Evolutionary conservation across 92 coral and sea anemone species (phyloP).

Genomic region (Porites lobata): DNA sequence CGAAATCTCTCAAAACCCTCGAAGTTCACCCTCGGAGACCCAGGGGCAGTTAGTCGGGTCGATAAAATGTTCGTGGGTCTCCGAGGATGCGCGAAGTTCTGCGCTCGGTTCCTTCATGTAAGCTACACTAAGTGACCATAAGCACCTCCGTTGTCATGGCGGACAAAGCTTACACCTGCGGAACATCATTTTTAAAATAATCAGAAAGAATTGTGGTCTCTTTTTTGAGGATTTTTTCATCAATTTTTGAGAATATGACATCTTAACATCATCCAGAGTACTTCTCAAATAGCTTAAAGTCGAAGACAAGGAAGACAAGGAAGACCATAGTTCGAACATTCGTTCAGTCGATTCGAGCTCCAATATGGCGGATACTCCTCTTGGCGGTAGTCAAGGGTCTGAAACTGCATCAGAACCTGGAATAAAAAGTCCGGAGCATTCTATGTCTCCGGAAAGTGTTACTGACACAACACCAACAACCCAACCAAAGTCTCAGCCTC

Average conservation of each 20-base stretch:
- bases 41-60: too few species aligned
- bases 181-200: too few species aligned
- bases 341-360: too few species aligned
- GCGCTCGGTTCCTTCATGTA: not conserved
- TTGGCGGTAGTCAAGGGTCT: constrained; percentile 33
- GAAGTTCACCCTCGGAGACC: too few species aligned
- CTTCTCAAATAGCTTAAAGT: not conserved
- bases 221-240: too few species aligned
- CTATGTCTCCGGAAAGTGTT: constrained; percentile 41
- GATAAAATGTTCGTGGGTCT: too few species aligned
- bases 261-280: not conserved
- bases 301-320: not conserved
- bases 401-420: constrained; percentile 43
- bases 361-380: constrained; percentile 38
- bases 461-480: constrained; percentile 30
- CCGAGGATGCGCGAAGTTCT: not conserved
- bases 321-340: not conserved
- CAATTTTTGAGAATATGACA: too few species aligned
- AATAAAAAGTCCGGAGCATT: constrained; percentile 30
- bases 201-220: too few species aligned
- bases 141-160: constrained; percentile 48
- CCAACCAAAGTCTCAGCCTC: constrained; percentile 61
- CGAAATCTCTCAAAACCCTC: too few species aligned
- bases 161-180: not conserved
- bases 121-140: not conserved